These are phyloP conservation scores for Chlamydotis undulata DNA, from an alignment of 2,113 vertebrate species.

Conservation along the genomic window DNA sequence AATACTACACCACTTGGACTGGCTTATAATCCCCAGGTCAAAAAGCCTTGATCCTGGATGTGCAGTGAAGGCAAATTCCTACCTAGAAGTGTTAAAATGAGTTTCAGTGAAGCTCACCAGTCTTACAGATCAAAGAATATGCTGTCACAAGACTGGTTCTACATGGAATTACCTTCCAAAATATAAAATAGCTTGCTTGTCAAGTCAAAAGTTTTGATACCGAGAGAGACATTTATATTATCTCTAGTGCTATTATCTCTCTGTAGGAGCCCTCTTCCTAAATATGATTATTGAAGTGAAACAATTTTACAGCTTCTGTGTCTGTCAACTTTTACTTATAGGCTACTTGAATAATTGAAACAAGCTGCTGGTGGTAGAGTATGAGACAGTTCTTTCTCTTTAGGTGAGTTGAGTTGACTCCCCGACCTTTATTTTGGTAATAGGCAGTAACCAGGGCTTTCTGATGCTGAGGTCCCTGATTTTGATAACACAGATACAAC, in stretches of 20 bases:
- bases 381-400: neutral
- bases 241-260: neutral
- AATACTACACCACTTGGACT: neutral
- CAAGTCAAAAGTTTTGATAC: conserved; percentile 11
- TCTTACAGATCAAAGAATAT: conserved; percentile 24
- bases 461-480: neutral
- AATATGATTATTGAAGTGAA: conserved; percentile 26
- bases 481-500: neutral
- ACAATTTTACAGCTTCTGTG: neutral
- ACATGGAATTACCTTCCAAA: conserved; percentile 23
- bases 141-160: conserved; percentile 2
- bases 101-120: neutral
- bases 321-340: conserved; percentile 2
- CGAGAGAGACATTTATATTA: conserved; percentile 22
- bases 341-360: neutral
- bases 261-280: neutral
- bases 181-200: conserved; percentile 14
- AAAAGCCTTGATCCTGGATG: neutral
- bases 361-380: neutral
- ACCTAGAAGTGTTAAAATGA: neutral
- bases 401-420: neutral
- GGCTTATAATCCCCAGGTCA: neutral
- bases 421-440: neutral
- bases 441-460: neutral
- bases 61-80: neutral